Percentiles rank a stretch among this genome's conserved stretches.
phyloP scores from a whole-genome alignment of 1,140 invertebrate genomes.

The Protaetia brevitarsis region DNA sequence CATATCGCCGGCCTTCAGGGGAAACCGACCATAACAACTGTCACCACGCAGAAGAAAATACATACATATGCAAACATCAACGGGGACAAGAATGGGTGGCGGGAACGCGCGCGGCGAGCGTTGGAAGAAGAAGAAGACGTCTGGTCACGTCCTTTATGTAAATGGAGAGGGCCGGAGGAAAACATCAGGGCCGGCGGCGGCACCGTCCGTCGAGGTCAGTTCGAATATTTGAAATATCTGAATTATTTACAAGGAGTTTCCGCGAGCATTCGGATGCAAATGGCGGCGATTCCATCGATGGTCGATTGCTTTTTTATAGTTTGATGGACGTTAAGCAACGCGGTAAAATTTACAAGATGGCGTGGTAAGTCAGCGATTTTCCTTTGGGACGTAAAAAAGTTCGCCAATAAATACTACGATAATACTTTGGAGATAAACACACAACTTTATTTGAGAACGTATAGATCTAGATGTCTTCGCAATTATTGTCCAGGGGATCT shows the following conservation, averaged over 20 bases:
- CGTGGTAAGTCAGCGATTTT: neutral
- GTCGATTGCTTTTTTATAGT: constrained; percentile 4
- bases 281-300: neutral
- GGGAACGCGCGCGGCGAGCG: neutral
- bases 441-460: no score
- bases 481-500: no score
- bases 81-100: constrained; percentile 18
- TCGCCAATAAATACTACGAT: no score
- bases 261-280: constrained; percentile 41
- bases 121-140: neutral
- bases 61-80: constrained; percentile 42
- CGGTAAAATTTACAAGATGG: neutral
- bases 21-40: constrained; percentile 32
- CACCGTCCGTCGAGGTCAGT: constrained; percentile 36
- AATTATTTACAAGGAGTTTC: constrained; percentile 47
- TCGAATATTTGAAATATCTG: constrained; percentile 26
- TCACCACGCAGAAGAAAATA: constrained; percentile 35
- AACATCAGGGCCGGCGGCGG: constrained; percentile 42
- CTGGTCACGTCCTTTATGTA: constrained; percentile 33
- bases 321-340: neutral
- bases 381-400: neutral
- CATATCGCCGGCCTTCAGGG: constrained; percentile 23
- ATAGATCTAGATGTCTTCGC: no score
- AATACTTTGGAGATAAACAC: no score
- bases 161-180: constrained; percentile 36